Conservation (phyloP, 2,888 invertebrate genomes). For the Congeria kusceri region DNA sequence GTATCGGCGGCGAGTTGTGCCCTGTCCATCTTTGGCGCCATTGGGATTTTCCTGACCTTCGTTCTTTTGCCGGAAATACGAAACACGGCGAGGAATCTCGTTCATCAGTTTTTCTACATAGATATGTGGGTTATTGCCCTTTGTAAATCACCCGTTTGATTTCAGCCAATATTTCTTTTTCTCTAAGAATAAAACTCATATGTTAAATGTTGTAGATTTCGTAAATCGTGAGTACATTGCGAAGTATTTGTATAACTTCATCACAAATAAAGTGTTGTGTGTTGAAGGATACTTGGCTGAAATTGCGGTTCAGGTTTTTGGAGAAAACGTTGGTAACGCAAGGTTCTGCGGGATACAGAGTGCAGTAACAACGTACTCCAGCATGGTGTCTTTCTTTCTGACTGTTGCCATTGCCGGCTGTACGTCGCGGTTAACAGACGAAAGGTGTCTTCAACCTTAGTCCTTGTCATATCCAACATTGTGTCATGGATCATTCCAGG, state of each 20-base stretch:
- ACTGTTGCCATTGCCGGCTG: constrained; percentile 53
- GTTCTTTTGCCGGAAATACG: constrained; percentile 41
- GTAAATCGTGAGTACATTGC: no score
- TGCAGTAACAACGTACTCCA: constrained; percentile 56
- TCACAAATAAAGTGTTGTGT: no score
- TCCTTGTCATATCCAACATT: constrained; percentile 10
- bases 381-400: constrained; percentile 58
- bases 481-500: constrained; percentile 47
- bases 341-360: constrained; percentile 48
- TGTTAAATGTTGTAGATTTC: no score
- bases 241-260: no score
- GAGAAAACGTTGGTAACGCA: background rate
- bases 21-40: constrained; percentile 50
- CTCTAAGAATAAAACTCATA: no score
- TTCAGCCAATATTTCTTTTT: no score
- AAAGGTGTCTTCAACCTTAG: background rate
- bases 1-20: constrained; percentile 46
- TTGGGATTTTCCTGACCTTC: constrained; percentile 46
- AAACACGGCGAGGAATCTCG: constrained; percentile 46
- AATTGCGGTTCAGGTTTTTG: no score
- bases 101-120: no score
- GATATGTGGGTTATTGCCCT: no score
- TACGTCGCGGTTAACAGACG: background rate
- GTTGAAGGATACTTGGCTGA: no score
- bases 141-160: no score